Percentiles rank a stretch among this genome's conserved stretches.
These are phyloP conservation scores for Diacarnus erythraeanus DNA, from an alignment of 37 sponge, comb jelly and placozoan genomes.

Conservation along the genomic window DNA sequence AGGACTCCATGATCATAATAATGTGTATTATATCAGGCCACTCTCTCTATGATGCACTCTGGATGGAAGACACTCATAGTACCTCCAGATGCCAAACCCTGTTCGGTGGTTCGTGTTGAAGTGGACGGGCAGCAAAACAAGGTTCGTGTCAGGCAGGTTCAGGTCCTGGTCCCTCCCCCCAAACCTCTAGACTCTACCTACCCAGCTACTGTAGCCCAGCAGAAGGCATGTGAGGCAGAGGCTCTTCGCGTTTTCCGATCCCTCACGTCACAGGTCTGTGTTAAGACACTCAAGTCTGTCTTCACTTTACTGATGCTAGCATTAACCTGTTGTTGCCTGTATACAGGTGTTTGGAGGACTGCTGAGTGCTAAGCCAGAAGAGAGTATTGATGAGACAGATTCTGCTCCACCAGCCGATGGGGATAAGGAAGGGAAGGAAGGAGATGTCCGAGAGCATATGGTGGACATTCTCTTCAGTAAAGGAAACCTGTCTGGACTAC, in stretches of 20 bases:
- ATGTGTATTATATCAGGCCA: not conserved
- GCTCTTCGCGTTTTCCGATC: slow-evolving; percentile 88
- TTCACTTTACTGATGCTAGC: too few species aligned
- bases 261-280: slow-evolving; percentile 83
- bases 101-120: slow-evolving; percentile 59
- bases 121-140: slow-evolving; percentile 74
- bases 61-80: slow-evolving; percentile 63
- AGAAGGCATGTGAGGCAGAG: slow-evolving; percentile 77
- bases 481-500: slow-evolving; percentile 68
- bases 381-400: slow-evolving; percentile 56
- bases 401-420: slow-evolving; percentile 24
- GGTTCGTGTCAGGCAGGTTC: slow-evolving; percentile 79
- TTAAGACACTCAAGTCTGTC: too few species aligned
- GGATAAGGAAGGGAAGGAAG: slow-evolving; percentile 52
- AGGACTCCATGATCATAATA: not conserved
- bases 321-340: too few species aligned
- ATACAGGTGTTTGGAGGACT: slow-evolving; percentile 85
- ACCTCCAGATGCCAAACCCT: slow-evolving; percentile 14
- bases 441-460: slow-evolving; percentile 44
- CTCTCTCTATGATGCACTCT: slow-evolving; percentile 45
- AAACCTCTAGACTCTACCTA: slow-evolving; percentile 32
- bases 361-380: slow-evolving; percentile 35
- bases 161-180: slow-evolving; percentile 40
- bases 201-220: slow-evolving; percentile 60
- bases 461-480: slow-evolving; percentile 74